phyloP scores from a whole-genome alignment of 35 echinoderm and acorn worm genomes.

The Holothuria glaberrima region DNA sequence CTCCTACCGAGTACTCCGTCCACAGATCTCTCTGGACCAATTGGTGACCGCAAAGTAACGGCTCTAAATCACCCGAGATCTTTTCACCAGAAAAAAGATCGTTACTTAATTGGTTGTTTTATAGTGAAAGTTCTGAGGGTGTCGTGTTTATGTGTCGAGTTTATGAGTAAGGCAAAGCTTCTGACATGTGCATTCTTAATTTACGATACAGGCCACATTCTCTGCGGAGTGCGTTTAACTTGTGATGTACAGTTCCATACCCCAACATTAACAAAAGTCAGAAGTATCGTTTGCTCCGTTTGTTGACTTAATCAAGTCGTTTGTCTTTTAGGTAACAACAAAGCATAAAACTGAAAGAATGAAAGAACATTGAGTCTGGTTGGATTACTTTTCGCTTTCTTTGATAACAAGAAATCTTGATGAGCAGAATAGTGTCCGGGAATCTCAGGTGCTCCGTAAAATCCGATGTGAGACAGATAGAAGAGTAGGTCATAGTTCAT shows the following conservation, averaged over 20 bases:
- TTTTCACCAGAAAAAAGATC: slow-evolving; percentile 47
- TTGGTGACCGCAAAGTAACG: slow-evolving; percentile 26
- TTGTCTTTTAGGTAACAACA: slow-evolving; percentile 5
- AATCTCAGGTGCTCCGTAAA: too few relatives aligned
- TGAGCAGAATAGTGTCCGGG: too few relatives aligned
- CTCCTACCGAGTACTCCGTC: too few relatives aligned
- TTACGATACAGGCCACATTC: slow-evolving; percentile 42
- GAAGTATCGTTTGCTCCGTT: not conserved
- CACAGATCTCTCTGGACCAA: slow-evolving; percentile 32
- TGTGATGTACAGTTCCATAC: slow-evolving; percentile 30
- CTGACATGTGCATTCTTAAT: slow-evolving; percentile 4
- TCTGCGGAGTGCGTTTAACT: not conserved
- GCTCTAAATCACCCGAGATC: slow-evolving; percentile 23
- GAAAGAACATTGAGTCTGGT: too few relatives aligned
- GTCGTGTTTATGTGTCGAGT: slow-evolving; percentile 47
- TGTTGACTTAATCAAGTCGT: slow-evolving; percentile 54
- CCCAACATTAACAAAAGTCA: not conserved
- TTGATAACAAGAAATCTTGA: too few relatives aligned
- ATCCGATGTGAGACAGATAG: too few relatives aligned
- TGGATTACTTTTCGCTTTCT: too few relatives aligned
- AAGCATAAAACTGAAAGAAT: too few relatives aligned
- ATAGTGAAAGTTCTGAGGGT: slow-evolving; percentile 16
- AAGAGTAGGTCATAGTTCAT: too few relatives aligned
- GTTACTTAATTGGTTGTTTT: slow-evolving; percentile 47
- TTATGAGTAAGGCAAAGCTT: slow-evolving; percentile 19